Conservation (phyloP, 2,888 invertebrate species). For the Leptopilina drosophilae region DNA sequence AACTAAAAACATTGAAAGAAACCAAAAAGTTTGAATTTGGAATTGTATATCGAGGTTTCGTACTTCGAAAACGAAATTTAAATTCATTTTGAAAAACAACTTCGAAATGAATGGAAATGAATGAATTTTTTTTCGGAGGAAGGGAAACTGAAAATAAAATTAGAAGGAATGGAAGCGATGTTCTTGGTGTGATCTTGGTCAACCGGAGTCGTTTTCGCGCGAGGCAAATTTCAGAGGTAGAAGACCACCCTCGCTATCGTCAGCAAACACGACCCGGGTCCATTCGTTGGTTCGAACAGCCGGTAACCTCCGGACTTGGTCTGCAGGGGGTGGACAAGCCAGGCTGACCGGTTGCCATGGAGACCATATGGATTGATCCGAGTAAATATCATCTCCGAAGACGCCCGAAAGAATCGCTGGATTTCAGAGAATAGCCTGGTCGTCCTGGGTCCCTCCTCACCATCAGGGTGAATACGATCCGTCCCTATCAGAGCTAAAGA, state of each 20-base stretch:
- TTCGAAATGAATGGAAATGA: no score
- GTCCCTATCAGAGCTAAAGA: not conserved
- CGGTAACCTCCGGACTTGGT: constrained; percentile 52
- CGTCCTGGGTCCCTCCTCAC: constrained; percentile 48
- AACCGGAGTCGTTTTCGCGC: constrained; percentile 46
- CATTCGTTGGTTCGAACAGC: constrained; percentile 61
- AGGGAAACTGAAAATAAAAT: no score
- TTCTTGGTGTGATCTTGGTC: constrained; percentile 24
- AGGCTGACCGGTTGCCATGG: constrained; percentile 75
- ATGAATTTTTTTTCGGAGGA: not conserved
- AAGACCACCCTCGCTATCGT: constrained; percentile 43
- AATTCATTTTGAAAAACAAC: no score
- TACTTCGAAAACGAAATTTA: no score
- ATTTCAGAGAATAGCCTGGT: constrained; percentile 69
- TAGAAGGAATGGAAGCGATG: not conserved
- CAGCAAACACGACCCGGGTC: constrained; percentile 47
- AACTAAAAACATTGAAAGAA: no score
- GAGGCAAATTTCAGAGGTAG: constrained; percentile 49
- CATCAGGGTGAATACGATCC: constrained; percentile 8
- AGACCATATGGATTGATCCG: constrained; percentile 77
- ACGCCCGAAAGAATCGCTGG: constrained; percentile 75
- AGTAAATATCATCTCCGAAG: constrained; percentile 77
- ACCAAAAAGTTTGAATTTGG: no score
- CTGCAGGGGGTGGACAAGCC: constrained; percentile 70
- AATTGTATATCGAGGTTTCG: no score